phyloP scores from a whole-genome alignment of 2,888 invertebrate genomes.

The Drosophila emarginata region DNA sequence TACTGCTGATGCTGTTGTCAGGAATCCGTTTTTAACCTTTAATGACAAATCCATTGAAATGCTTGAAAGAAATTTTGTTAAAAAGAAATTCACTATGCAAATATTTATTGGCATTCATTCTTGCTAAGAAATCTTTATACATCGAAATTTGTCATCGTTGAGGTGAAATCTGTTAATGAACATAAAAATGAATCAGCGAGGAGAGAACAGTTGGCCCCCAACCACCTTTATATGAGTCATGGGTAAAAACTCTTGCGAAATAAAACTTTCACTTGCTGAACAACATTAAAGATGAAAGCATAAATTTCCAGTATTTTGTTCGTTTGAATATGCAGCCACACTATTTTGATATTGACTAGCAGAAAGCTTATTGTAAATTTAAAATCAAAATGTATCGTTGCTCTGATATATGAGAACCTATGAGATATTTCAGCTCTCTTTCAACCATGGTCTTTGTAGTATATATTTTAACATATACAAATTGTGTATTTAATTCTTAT shows the following conservation, averaged over 20 bases:
- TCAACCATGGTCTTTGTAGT: too few relatives aligned
- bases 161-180: conserved; percentile 21
- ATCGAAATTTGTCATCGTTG: conserved; percentile 35
- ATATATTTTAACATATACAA: too few relatives aligned
- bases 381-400: too few relatives aligned
- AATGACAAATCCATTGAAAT: conserved; percentile 39
- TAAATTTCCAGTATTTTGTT: too few relatives aligned
- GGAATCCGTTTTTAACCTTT: conserved; percentile 41
- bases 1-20: conserved; percentile 27
- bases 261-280: neutral
- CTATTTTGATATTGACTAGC: too few relatives aligned
- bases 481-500: too few relatives aligned
- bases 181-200: neutral
- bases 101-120: conserved; percentile 59
- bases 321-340: too few relatives aligned
- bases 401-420: too few relatives aligned
- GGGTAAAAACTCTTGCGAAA: neutral
- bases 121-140: neutral
- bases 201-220: neutral
- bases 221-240: neutral
- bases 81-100: conserved; percentile 52
- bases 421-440: too few relatives aligned
- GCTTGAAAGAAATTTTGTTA: conserved; percentile 12
- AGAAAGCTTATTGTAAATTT: too few relatives aligned
- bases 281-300: too few relatives aligned